These are phyloP conservation scores for Uloborus diversus DNA, from an alignment of 1,140 invertebrate genomes.

Conservation along the genomic window DNA sequence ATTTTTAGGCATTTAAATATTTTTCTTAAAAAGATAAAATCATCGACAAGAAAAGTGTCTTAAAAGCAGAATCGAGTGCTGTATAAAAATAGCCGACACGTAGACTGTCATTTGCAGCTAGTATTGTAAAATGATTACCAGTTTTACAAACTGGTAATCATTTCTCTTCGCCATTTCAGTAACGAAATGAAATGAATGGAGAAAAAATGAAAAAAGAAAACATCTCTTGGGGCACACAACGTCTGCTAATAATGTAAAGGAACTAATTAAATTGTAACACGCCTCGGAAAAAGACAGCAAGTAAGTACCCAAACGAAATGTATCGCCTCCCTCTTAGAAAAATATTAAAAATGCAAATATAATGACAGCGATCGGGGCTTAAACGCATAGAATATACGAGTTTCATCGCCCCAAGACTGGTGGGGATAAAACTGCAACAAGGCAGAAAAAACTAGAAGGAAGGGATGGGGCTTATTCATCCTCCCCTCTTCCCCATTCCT, in stretches of 20 bases:
- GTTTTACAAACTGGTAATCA: too few species aligned
- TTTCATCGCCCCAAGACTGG: conserved; percentile 28
- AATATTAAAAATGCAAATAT: conserved; percentile 56
- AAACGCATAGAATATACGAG: conserved; percentile 1
- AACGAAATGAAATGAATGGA: not conserved
- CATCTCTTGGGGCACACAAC: too few species aligned
- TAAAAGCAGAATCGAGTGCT: too few species aligned
- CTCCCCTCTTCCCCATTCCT: not conserved
- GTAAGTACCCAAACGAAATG: not conserved
- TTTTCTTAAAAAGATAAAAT: too few species aligned
- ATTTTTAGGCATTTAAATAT: too few species aligned
- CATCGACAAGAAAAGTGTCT: too few species aligned
- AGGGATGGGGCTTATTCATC: conserved; percentile 37
- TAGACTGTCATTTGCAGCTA: too few species aligned
- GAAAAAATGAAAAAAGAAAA: not conserved
- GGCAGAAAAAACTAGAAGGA: not conserved
- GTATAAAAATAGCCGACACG: too few species aligned
- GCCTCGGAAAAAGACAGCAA: not conserved
- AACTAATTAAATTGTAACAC: conserved; percentile 54
- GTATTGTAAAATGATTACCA: too few species aligned
- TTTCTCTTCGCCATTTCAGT: too few species aligned
- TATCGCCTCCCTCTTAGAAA: not conserved
- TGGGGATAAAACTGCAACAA: conserved; percentile 14
- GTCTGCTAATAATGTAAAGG: conserved; percentile 49
- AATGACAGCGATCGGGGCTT: conserved; percentile 21